Base-by-base conservation (phyloP, 2,888 invertebrate species). In the Sphaerophoria taeniata region DNA sequence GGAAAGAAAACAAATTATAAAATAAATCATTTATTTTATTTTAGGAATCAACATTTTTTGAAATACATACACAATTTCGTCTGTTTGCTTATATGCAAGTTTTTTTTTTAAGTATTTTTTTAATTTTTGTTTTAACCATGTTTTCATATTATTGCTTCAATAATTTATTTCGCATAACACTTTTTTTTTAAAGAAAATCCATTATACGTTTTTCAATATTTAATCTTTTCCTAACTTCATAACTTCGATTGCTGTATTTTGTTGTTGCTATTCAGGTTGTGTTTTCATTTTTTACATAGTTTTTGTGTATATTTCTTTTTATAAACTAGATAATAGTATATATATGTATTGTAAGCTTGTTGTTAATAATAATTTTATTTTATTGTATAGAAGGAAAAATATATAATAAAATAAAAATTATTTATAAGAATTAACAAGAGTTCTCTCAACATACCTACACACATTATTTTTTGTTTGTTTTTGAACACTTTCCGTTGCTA, bases 321-420 rank as follows among this genome's bases (percentile, higher is more conserved):
- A 60, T 76, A 77, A 85, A 81, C 81, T 85, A 85, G 69, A 70
- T 85, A 76, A 81, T 76, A 85, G 85, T 85, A 85, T 73, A 69
- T 82, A 36, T 58, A 74, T 76, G 61, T n/a, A 51, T 73, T 67
- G 61, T 84, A 71, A 80, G 71, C 67, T 60, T 63, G 56, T 77
- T 53, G 72, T 63, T 51, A 70, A 45, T 73, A 70, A 77, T 78
- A 78, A 9, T 63, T 60, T 70, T 63, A 56, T 74, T 60, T 55
- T 16, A 61, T 69, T 56, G 58, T 55, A 63, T 9, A 58, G 69
- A 31, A 34, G 67, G 39, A 39, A 51, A 71, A 34, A 47, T 61
- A 73, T 55, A 61, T 60, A 73, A 67, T 3, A 7, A 60, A 60
- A 36, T 43, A 60, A 11, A 49, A 63, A 11, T 9, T 11, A 11